Evolutionary conservation across 1,140 invertebrate genomes (phyloP).

Genomic region (Drosophila santomea): DNA sequence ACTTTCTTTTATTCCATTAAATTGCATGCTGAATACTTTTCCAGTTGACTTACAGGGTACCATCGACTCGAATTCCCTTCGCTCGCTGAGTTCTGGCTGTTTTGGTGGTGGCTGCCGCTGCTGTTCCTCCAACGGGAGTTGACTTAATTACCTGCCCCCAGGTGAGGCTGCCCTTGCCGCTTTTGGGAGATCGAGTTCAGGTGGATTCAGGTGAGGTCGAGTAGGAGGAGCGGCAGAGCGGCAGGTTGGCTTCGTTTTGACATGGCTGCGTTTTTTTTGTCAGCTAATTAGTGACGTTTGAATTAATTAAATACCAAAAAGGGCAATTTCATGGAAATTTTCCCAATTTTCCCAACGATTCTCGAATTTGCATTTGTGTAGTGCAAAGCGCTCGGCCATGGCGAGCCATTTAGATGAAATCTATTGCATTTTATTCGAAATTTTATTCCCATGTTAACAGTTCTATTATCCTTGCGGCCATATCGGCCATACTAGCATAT

Average conservation of each 20-base stretch:
- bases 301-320: slow-evolving; percentile 60
- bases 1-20: too few species aligned
- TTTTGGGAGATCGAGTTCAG: slow-evolving; percentile 16
- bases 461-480: slow-evolving; percentile 79
- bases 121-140: slow-evolving; percentile 67
- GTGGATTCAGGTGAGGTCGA: slow-evolving; percentile 33
- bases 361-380: slow-evolving; percentile 28
- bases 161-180: slow-evolving; percentile 28
- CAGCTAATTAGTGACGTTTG: slow-evolving; percentile 79
- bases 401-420: slow-evolving; percentile 42
- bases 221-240: slow-evolving; percentile 35
- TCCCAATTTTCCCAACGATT: slow-evolving; percentile 41
- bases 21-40: background rate
- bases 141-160: slow-evolving; percentile 80
- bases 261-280: slow-evolving; percentile 69
- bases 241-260: slow-evolving; percentile 59
- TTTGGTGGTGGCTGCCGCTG: slow-evolving; percentile 33
- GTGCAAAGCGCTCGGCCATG: slow-evolving; percentile 11
- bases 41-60: slow-evolving; percentile 1
- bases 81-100: slow-evolving; percentile 15
- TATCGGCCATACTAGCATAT: slow-evolving; percentile 37
- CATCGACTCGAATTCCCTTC: background rate
- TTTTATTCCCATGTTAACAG: slow-evolving; percentile 81
- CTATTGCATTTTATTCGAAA: slow-evolving; percentile 69
- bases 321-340: slow-evolving; percentile 60